These are phyloP conservation scores for Myotis myotis DNA, from an alignment of 2,797 vertebrate species.

Conservation along the genomic window DNA sequence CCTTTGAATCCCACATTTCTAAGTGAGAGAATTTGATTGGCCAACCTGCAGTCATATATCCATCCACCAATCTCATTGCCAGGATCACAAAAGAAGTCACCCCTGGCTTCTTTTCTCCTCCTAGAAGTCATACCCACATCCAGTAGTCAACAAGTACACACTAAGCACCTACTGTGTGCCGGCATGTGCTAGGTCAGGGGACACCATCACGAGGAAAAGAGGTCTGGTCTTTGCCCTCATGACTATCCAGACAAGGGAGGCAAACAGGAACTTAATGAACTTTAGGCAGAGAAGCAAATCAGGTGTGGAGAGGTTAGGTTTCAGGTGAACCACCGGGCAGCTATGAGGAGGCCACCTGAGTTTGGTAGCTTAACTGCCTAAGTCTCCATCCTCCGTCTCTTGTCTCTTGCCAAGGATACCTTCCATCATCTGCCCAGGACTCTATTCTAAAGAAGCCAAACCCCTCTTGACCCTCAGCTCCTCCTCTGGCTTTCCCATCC, in stretches of 20 bases:
- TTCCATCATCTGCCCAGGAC: not conserved
- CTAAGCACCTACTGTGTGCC: not conserved
- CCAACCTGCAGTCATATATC: not conserved
- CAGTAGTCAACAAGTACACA: not conserved
- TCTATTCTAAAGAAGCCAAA: not conserved
- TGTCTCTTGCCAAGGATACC: not conserved
- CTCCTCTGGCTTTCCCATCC: not conserved
- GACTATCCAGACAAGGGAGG: accelerated
- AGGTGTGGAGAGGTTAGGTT: not conserved
- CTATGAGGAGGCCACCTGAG: not conserved
- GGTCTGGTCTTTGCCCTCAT: not conserved
- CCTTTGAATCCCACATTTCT: not conserved
- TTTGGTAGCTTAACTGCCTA: not conserved
- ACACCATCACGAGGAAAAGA: too few species aligned
- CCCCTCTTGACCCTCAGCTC: not conserved
- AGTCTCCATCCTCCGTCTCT: not conserved
- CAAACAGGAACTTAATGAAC: not conserved
- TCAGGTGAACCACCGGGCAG: not conserved
- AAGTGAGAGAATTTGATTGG: not conserved
- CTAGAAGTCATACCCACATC: not conserved
- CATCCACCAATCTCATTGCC: not conserved
- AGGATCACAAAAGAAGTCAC: not conserved
- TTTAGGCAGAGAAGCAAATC: not conserved
- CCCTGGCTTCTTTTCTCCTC: not conserved
- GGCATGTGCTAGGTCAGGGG: not conserved